A percentile compares a stretch with the other conserved stretches of the same genome.
Conservation (phyloP, 2,888 invertebrate genomes). For the Zhuqinia jingwanae region DNA sequence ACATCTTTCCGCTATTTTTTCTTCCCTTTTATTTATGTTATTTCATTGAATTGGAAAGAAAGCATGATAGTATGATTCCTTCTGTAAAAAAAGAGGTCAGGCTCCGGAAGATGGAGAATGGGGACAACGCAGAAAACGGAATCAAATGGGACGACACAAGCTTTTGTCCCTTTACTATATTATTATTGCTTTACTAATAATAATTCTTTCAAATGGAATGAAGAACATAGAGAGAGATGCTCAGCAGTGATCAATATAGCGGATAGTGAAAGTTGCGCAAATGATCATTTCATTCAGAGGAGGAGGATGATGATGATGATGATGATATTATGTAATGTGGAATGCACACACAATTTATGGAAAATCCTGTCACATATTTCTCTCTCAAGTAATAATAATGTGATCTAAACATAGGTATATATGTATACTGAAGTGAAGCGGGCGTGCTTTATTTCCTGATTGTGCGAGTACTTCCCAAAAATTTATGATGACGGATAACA, state of each 20-base stretch:
- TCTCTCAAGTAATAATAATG: no score
- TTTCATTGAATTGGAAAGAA: constrained; percentile 56
- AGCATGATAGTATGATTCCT: constrained; percentile 43
- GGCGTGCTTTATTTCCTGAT: not conserved
- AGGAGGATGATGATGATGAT: no score
- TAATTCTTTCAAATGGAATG: no score
- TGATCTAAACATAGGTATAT: no score
- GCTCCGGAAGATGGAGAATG: constrained; percentile 14
- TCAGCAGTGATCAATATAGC: no score
- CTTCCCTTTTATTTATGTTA: constrained; percentile 46
- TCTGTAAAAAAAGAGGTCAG: constrained; percentile 47
- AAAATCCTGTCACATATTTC: no score
- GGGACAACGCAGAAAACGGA: no score
- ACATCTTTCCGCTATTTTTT: constrained; percentile 38
- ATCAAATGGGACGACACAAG: constrained; percentile 16
- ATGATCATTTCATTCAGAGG: no score
- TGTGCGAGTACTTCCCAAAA: not conserved
- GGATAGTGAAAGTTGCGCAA: no score
- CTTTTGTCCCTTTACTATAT: constrained; percentile 22
- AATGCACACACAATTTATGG: no score
- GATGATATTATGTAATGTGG: no score
- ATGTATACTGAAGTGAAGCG: not conserved
- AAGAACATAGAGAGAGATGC: no score
- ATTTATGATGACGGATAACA: constrained; percentile 11
- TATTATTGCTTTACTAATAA: not conserved